Conservation (phyloP, 2,797 vertebrate genomes). For the Poecilia picta region DNA sequence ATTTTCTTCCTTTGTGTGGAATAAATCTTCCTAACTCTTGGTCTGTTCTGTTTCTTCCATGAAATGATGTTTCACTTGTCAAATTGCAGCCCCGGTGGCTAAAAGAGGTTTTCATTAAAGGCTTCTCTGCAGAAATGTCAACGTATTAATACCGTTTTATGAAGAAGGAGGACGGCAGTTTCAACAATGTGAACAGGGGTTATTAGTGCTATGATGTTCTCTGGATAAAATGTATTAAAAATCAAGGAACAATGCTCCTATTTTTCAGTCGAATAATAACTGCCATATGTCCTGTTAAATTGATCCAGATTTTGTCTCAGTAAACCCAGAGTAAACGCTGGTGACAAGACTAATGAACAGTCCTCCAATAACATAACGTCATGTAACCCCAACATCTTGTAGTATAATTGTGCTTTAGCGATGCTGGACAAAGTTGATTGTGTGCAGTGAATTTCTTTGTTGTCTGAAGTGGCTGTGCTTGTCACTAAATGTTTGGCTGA, state of each 20-base stretch:
- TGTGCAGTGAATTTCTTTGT: slow-evolving; percentile 12
- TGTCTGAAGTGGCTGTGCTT: not conserved
- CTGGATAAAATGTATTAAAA: not conserved
- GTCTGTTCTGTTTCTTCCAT: not conserved
- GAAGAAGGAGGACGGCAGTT: not conserved
- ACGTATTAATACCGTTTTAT: not conserved
- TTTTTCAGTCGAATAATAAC: not conserved
- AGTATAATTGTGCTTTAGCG: not conserved
- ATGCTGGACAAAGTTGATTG: not conserved
- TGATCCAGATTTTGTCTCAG: not conserved
- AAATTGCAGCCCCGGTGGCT: not conserved
- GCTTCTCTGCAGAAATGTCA: not conserved
- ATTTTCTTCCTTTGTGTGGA: not conserved
- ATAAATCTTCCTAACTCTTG: not conserved
- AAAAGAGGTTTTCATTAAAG: not conserved
- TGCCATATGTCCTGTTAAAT: not conserved
- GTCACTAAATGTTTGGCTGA: not conserved
- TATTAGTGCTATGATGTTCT: not conserved
- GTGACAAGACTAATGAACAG: slow-evolving; percentile 7
- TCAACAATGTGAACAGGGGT: not conserved
- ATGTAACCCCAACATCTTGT: not conserved
- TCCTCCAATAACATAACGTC: not conserved
- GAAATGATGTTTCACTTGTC: not conserved
- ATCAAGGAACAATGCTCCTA: no score
- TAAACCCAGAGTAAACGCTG: not conserved